These are phyloP conservation scores for Aphelocoma coerulescens DNA, from an alignment of 2,113 vertebrate species.

Conservation along the genomic window DNA sequence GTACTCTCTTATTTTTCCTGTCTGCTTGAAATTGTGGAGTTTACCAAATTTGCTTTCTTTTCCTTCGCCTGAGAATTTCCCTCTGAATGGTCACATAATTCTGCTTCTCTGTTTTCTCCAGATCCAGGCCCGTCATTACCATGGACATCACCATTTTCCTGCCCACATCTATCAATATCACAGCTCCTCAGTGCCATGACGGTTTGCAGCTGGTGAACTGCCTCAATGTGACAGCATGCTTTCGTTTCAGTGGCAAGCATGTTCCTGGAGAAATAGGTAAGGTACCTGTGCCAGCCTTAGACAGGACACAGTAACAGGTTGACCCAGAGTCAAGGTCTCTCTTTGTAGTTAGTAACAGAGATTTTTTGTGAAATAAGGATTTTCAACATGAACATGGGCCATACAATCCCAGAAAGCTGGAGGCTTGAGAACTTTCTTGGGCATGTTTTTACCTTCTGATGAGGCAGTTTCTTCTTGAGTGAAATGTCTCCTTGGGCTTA, in stretches of 20 bases:
- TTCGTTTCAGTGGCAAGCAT: slow-evolving; percentile 84
- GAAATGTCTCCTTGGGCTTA: neutral
- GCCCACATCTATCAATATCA: slow-evolving; percentile 91
- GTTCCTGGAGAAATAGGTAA: slow-evolving; percentile 93
- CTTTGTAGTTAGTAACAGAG: neutral
- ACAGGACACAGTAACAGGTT: neutral
- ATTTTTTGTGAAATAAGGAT: neutral
- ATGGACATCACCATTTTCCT: slow-evolving; percentile 87
- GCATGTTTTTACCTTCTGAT: neutral
- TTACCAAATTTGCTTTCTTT: neutral
- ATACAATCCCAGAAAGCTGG: neutral
- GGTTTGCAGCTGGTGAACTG: slow-evolving; percentile 87
- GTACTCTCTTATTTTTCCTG: neutral
- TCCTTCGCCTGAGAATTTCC: neutral
- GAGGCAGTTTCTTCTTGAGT: neutral
- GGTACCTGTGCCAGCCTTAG: neutral
- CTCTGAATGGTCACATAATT: neutral
- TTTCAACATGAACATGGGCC: neutral
- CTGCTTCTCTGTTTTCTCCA: slow-evolving; percentile 48
- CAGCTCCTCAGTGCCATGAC: slow-evolving; percentile 91
- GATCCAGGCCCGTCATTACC: slow-evolving; percentile 89
- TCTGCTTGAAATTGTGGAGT: neutral
- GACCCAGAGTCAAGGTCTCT: rapidly evolving
- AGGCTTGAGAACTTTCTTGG: neutral
- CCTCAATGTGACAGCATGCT: slow-evolving; percentile 85